Evolutionary conservation across 2,888 invertebrate genomes (phyloP).

Genomic region (Ferdinandea cuprea): DNA sequence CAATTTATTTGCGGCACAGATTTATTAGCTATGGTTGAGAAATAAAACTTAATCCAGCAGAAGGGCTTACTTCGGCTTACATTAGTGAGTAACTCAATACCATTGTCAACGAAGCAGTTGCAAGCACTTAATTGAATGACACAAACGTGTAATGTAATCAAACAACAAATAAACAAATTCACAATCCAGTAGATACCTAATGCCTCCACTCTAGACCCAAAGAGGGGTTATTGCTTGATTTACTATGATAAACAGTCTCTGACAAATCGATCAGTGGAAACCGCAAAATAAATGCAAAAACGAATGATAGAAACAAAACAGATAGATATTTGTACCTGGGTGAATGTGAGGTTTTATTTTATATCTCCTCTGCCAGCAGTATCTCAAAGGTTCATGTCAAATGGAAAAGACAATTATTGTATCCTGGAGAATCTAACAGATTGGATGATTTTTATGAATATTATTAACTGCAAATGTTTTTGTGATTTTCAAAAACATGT

Average conservation of each 20-base stretch:
- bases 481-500: too few species aligned
- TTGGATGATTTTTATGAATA: too few species aligned
- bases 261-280: constrained; percentile 66
- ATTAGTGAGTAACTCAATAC: constrained; percentile 43
- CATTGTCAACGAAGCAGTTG: constrained; percentile 55
- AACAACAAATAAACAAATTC: constrained; percentile 49
- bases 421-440: too few species aligned
- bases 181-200: constrained; percentile 45
- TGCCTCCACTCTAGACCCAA: constrained; percentile 44
- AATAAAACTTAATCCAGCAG: constrained; percentile 21
- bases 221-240: constrained; percentile 61
- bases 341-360: too few species aligned
- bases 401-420: too few species aligned
- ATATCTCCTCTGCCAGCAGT: too few species aligned
- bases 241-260: constrained; percentile 59
- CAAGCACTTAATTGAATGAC: constrained; percentile 70
- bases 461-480: too few species aligned
- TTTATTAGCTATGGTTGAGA: constrained; percentile 15
- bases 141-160: constrained; percentile 63
- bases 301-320: too few species aligned
- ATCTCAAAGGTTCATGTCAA: too few species aligned
- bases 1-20: constrained; percentile 34
- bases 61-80: constrained; percentile 27
- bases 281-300: constrained; percentile 49
- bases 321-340: neutral